Percentiles rank a stretch among this genome's conserved stretches.
Evolutionary conservation across 2,797 vertebrate genomes (phyloP).

Genomic region (Distichodus sexfasciatus): DNA sequence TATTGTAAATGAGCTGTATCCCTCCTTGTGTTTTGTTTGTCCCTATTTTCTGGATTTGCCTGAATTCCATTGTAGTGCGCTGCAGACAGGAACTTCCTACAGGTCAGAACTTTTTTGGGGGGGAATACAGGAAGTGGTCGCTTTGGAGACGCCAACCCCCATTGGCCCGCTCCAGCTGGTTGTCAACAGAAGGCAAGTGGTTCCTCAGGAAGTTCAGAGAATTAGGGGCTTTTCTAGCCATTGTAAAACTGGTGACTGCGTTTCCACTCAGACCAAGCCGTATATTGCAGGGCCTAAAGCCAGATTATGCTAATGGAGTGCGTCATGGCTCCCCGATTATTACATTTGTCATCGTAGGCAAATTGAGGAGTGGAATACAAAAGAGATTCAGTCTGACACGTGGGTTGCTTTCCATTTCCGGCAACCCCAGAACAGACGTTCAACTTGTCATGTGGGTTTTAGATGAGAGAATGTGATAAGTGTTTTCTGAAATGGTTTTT

Average conservation of each 20-base stretch:
- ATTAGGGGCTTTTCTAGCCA: conserved; percentile 58
- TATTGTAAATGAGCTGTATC: too few relatives aligned
- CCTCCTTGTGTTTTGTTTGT: too few relatives aligned
- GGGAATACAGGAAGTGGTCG: conserved; percentile 63
- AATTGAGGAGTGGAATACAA: conserved; percentile 26
- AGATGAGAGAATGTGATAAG: background rate
- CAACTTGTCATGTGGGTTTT: background rate
- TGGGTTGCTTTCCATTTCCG: background rate
- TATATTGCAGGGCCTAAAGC: conserved; percentile 48
- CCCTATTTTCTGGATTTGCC: background rate
- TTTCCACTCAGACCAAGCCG: conserved; percentile 41
- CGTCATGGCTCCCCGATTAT: background rate
- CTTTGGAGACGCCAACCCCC: conserved; percentile 48
- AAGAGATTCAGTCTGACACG: background rate
- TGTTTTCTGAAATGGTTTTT: too few relatives aligned
- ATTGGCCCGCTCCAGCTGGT: conserved; percentile 50
- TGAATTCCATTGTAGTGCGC: conserved; percentile 4
- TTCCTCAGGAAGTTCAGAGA: conserved; percentile 72
- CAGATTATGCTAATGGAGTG: background rate
- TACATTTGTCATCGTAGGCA: background rate
- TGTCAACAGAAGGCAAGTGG: conserved; percentile 60
- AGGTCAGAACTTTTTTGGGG: conserved; percentile 66
- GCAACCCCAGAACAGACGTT: background rate
- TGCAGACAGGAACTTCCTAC: conserved; percentile 68
- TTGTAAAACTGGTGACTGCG: conserved; percentile 47